Evolutionary conservation across 2,888 invertebrate genomes (phyloP), one percentile per base, ranked within the genome.

Genomic region (Merodon equestris): DNA sequence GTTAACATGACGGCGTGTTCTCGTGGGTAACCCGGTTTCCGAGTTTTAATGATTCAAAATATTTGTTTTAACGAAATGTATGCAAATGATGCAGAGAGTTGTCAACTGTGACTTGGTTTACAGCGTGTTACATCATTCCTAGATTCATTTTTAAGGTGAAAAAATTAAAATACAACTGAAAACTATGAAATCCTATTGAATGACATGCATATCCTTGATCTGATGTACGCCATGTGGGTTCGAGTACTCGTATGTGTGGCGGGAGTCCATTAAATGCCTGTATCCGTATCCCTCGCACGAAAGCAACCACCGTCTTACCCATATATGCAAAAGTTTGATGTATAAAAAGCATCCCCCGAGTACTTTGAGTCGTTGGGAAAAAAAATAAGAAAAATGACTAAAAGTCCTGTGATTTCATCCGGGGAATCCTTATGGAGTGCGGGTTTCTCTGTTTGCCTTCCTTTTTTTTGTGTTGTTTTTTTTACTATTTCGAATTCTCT

Each of bases 181-280:
- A 45, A 45, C 13, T 1, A 45, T 4, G 7, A 48, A 48, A 27
- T 14, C 5, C 19, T 45, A 47, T 67, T 18, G 48, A 42, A 53
- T 15, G 53, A 64, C 12, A 10, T 13, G 9, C 18, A 58, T 36
- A 60, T 60, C 64, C 60, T 66, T 64, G 63, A 58, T 75, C n/a
- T n/a, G 50, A 34, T 38, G 36, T 70, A 61, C 48, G 68, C 50
- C 57, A 63, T 51, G 51, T 40, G 38, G 40, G 27, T 15, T 13
- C 9, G 9, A n/a, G n/a, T n/a, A n/a, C n/a, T n/a, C n/a, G n/a
- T n/a, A n/a, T n/a, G n/a, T n/a, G n/a, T 34, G n/a, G 18, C 17
- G 60, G 17, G 9, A 19, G 45, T 45, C 40, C 38, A 48, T 48
- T 44, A 48, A 61, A 56, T 34, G 68, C 42, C 38, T 50, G 68